phyloP scores from a whole-genome alignment of 2,888 invertebrate genomes.

The Orgyia antiqua region DNA sequence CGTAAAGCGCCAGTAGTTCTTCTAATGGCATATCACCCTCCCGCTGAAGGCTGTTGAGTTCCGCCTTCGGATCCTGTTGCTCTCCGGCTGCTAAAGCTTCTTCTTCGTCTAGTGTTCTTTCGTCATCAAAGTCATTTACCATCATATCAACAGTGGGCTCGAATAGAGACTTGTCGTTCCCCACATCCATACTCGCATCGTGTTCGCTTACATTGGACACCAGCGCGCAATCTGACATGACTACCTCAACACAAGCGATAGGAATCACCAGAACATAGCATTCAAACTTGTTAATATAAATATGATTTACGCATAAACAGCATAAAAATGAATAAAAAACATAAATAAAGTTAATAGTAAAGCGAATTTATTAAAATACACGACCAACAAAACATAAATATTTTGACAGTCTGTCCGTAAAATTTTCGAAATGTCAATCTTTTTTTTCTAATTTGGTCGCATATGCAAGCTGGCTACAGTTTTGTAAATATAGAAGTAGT shows the following conservation, averaged over 20 bases:
- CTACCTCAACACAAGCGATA: slow-evolving; percentile 43
- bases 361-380: slow-evolving; percentile 34
- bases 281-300: slow-evolving; percentile 28
- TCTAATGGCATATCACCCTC: slow-evolving; percentile 98
- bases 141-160: slow-evolving; percentile 97
- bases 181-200: slow-evolving; percentile 76
- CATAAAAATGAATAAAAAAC: slow-evolving; percentile 42
- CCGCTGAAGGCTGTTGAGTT: slow-evolving; percentile 92
- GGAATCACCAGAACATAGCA: slow-evolving; percentile 52
- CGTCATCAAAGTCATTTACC: slow-evolving; percentile 98
- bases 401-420: slow-evolving; percentile 56
- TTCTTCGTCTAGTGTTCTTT: slow-evolving; percentile 97
- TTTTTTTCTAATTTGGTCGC: too few species aligned
- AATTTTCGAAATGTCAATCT: slow-evolving; percentile 8
- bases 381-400: slow-evolving; percentile 70
- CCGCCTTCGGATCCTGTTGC: slow-evolving; percentile 89
- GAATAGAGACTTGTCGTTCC: slow-evolving; percentile 82
- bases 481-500: too few species aligned
- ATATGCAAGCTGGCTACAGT: too few species aligned
- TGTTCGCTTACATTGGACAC: slow-evolving; percentile 74
- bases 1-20: slow-evolving; percentile 93
- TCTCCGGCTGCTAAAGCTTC: slow-evolving; percentile 95
- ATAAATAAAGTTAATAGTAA: slow-evolving; percentile 41
- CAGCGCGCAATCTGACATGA: slow-evolving; percentile 78
- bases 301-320: slow-evolving; percentile 24